Conservation (phyloP, 92 coral and sea anemone species). For the Zoanthus sansibaricus region DNA sequence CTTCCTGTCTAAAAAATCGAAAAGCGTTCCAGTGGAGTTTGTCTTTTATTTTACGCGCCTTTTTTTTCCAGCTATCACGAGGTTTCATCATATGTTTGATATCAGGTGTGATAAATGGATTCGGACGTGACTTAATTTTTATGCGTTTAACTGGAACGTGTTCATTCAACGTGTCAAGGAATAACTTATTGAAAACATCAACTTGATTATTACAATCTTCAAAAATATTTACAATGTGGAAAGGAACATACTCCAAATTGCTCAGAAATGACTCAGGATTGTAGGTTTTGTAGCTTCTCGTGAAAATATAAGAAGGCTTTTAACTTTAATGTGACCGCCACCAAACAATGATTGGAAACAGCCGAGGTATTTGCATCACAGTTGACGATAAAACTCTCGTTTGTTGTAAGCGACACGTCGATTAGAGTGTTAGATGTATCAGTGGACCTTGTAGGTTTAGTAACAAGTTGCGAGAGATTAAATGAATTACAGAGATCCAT, state of each 20-base stretch:
- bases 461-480: too few species aligned
- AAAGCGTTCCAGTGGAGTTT: slow-evolving; percentile 67
- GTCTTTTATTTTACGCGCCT: slow-evolving; percentile 45
- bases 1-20: slow-evolving; percentile 64
- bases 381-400: too few species aligned
- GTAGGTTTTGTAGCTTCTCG: slow-evolving; percentile 48
- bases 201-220: slow-evolving; percentile 27
- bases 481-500: too few species aligned
- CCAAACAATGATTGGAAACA: too few species aligned
- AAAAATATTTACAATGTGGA: slow-evolving; percentile 37
- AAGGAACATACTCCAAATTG: slow-evolving; percentile 44
- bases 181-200: slow-evolving; percentile 26
- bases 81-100: slow-evolving; percentile 53
- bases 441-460: too few species aligned
- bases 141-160: slow-evolving; percentile 45
- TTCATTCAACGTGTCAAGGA: slow-evolving; percentile 40
- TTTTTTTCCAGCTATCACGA: slow-evolving; percentile 59
- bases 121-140: slow-evolving; percentile 54
- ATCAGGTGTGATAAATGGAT: slow-evolving; percentile 61
- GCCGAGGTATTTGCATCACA: too few species aligned
- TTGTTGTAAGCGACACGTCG: too few species aligned
- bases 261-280: slow-evolving; percentile 22
- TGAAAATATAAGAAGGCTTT: slow-evolving; percentile 39
- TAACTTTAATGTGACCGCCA: not conserved
- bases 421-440: too few species aligned